Evolutionary conservation across 2,888 invertebrate species (phyloP).

Genomic region (Drosophila borborema): DNA sequence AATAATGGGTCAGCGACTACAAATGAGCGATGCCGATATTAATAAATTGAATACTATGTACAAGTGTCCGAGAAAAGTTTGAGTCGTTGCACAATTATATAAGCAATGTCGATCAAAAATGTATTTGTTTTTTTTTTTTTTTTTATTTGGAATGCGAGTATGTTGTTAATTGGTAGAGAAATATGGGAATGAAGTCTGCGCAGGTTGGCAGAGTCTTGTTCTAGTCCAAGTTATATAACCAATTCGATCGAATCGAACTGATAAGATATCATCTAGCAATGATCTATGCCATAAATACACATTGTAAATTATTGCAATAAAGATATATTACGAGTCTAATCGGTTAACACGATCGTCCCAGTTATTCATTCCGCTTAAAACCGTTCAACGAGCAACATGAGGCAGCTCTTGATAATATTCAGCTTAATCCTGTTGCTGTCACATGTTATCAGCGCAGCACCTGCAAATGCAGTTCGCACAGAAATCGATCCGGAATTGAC

Average conservation of each 20-base stretch:
- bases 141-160: neutral
- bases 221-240: neutral
- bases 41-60: constrained; percentile 82
- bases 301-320: constrained; percentile 37
- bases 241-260: neutral
- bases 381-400: constrained; percentile 29
- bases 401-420: neutral
- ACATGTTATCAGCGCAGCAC: constrained; percentile 1
- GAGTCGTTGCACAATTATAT: neutral
- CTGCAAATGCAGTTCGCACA: constrained; percentile 30
- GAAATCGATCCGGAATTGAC: constrained; percentile 89
- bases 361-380: neutral
- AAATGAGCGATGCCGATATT: constrained; percentile 79
- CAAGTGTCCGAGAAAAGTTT: constrained; percentile 48
- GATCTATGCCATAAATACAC: neutral
- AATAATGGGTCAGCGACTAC: constrained; percentile 66
- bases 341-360: neutral
- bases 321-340: constrained; percentile 30
- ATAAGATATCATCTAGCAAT: constrained; percentile 25
- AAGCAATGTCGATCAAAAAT: neutral
- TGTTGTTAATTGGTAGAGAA: neutral
- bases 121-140: neutral
- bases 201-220: neutral
- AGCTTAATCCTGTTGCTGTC: neutral
- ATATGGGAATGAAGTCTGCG: neutral